A percentile compares a stretch with the other conserved stretches of the same genome.
Evolutionary conservation across 2,888 invertebrate species (phyloP).

Genomic region (Drosophila dives): DNA sequence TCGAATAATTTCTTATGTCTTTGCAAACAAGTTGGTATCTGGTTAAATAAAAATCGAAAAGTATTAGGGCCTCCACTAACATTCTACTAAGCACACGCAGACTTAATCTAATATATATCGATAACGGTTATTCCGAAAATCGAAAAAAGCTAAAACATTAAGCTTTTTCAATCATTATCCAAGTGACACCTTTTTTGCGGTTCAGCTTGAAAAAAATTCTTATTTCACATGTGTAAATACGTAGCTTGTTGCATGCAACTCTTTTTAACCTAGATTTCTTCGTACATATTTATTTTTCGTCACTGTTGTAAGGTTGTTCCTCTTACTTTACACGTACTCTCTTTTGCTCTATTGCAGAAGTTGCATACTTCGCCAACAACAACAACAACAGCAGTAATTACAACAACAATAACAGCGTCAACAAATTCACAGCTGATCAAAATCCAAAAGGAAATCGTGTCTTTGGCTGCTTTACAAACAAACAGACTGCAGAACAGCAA

Average conservation of each 20-base stretch:
- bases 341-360: constrained; percentile 83
- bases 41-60: not conserved
- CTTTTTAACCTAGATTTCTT: not conserved
- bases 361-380: constrained; percentile 82
- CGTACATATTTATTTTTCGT: constrained; percentile 13
- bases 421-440: constrained; percentile 30
- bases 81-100: not conserved
- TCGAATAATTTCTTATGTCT: not conserved
- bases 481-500: constrained; percentile 21
- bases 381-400: constrained; percentile 53
- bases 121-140: no score
- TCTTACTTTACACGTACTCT: constrained; percentile 76
- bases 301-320: constrained; percentile 51
- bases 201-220: not conserved
- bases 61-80: not conserved
- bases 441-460: constrained; percentile 30
- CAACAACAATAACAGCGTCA: constrained; percentile 51
- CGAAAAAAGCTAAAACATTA: not conserved
- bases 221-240: not conserved
- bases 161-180: not conserved
- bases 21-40: not conserved
- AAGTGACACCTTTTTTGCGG: not conserved
- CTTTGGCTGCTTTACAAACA: constrained; percentile 61
- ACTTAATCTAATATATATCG: not conserved
- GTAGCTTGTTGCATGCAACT: constrained; percentile 1